A percentile compares a stretch with the other conserved stretches of the same genome.
Conservation (phyloP, 2,113 vertebrate genomes). For the Leucosticte australis region DNA sequence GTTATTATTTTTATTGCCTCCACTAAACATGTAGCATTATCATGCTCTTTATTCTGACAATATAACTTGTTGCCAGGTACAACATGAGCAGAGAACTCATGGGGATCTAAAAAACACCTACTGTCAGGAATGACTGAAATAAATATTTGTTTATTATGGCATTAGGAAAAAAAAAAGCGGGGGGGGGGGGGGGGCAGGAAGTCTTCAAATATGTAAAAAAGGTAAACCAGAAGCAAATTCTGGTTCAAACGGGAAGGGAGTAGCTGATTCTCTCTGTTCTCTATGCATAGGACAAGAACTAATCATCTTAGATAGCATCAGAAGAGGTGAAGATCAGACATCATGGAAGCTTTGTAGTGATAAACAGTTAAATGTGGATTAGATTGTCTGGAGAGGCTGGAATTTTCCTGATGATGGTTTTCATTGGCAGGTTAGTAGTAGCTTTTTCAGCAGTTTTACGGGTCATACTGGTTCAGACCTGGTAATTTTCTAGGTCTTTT, state of each 20-base stretch:
- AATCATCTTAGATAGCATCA: constrained; percentile 43
- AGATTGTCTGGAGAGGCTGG: constrained; percentile 24
- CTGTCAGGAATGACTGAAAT: background rate
- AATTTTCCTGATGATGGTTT: background rate
- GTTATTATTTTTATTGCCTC: background rate
- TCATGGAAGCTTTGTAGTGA: constrained; percentile 33
- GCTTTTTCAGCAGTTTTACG: constrained; percentile 24
- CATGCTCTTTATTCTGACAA: background rate
- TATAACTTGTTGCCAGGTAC: background rate
- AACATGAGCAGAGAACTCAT: background rate
- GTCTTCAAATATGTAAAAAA: background rate
- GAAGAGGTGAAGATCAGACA: constrained; percentile 3
- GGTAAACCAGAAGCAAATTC: background rate
- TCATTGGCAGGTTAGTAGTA: background rate
- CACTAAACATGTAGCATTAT: background rate
- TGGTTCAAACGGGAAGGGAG: background rate
- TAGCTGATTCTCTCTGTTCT: background rate
- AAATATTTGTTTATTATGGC: background rate
- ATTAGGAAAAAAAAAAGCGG: background rate
- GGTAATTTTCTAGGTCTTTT: background rate
- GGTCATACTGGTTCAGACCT: background rate
- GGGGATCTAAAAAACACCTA: background rate
- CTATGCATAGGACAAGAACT: background rate
- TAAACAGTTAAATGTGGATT: constrained; percentile 33
- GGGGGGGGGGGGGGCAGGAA: background rate